phyloP scores from a whole-genome alignment of 2,113 vertebrate species.

The Poeciliopsis occidentalis region DNA sequence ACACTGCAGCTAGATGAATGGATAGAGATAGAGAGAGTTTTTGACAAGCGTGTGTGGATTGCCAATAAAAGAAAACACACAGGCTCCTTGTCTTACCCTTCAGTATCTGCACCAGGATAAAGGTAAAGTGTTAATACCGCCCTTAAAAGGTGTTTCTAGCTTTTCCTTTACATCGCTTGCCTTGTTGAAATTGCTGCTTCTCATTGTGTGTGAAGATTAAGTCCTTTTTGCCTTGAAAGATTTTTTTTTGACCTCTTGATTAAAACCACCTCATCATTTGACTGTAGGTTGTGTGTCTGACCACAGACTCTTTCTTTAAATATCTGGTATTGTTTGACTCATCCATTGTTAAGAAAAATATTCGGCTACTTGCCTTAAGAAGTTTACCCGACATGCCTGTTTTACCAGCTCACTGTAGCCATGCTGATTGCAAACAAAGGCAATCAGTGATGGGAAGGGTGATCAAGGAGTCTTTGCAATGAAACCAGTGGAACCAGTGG shows the following conservation, averaged over 20 bases:
- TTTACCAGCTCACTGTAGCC: slow-evolving; percentile 23
- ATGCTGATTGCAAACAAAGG: slow-evolving; percentile 30
- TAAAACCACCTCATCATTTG: neutral
- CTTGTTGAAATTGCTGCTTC: neutral
- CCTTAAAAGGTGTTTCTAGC: slow-evolving; percentile 6
- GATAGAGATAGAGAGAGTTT: slow-evolving; percentile 19
- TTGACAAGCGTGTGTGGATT: slow-evolving; percentile 38
- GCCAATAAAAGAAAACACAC: slow-evolving; percentile 7
- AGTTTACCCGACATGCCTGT: slow-evolving; percentile 12
- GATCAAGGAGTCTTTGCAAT: slow-evolving; percentile 40
- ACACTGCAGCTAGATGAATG: slow-evolving; percentile 31
- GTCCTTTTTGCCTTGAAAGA: neutral
- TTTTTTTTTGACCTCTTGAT: neutral
- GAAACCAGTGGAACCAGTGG: slow-evolving; percentile 73
- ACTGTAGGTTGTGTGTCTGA: neutral
- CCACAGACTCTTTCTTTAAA: no score
- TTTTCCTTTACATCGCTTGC: neutral
- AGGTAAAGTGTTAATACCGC: slow-evolving; percentile 58
- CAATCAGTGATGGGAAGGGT: slow-evolving; percentile 44
- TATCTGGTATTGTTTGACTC: neutral
- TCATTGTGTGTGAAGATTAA: neutral
- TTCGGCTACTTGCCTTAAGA: neutral
- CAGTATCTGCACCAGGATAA: slow-evolving; percentile 48
- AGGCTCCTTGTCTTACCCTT: slow-evolving; percentile 8
- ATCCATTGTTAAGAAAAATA: neutral